Percentiles rank a stretch among this genome's conserved stretches.
Evolutionary conservation across 2,888 invertebrate genomes (phyloP).

Genomic region (Deilephila porcellus): DNA sequence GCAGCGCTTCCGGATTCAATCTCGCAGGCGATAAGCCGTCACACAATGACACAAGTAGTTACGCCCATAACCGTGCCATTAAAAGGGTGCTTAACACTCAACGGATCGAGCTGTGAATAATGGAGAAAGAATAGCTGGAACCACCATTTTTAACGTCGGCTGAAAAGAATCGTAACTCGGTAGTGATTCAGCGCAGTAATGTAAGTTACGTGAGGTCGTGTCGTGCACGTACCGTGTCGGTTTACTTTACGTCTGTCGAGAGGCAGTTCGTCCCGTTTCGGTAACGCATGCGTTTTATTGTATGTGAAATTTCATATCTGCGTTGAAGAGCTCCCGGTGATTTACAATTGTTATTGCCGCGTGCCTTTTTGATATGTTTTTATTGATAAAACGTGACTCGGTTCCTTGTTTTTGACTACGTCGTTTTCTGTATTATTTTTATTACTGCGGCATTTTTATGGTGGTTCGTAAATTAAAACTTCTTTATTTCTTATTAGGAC

Average conservation of each 20-base stretch:
- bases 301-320: conserved; percentile 41
- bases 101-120: conserved; percentile 72
- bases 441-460: neutral
- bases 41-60: conserved; percentile 66
- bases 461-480: neutral
- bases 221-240: conserved; percentile 31
- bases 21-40: conserved; percentile 54
- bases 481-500: too few species aligned
- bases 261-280: conserved; percentile 43
- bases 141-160: conserved; percentile 64
- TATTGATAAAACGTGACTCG: neutral
- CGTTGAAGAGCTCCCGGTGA: conserved; percentile 42
- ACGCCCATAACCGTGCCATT: conserved; percentile 64
- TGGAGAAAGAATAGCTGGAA: conserved; percentile 69
- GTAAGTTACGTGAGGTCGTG: conserved; percentile 58
- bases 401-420: neutral
- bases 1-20: conserved; percentile 40
- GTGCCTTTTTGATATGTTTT: conserved; percentile 3
- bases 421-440: neutral
- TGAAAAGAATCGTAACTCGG: conserved; percentile 71
- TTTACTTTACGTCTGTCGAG: conserved; percentile 49
- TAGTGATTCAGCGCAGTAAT: conserved; percentile 69
- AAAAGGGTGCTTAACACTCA: conserved; percentile 69
- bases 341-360: conserved; percentile 39
- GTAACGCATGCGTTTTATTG: conserved; percentile 60